A percentile compares a stretch with the other conserved stretches of the same genome.
These are phyloP conservation scores for Scartelaos histophorus DNA, from an alignment of 2,113 vertebrate species.

Conservation along the genomic window DNA sequence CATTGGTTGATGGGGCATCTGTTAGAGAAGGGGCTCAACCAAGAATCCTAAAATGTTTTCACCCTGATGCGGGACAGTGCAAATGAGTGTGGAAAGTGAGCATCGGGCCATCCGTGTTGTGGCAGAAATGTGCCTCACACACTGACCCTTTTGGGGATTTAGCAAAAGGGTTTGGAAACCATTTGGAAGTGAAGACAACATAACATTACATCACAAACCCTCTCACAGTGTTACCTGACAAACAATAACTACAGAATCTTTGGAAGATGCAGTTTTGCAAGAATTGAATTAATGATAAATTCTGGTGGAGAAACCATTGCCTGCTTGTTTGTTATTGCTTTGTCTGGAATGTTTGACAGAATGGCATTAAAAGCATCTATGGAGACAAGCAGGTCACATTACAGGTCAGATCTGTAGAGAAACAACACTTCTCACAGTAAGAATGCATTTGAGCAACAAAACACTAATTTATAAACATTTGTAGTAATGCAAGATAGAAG, in stretches of 20 bases:
- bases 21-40: background rate
- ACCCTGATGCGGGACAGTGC: constrained; percentile 19
- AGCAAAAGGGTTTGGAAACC: constrained; percentile 8
- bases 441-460: background rate
- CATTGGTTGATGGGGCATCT: too few relatives aligned
- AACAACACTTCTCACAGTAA: too few relatives aligned
- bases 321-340: background rate
- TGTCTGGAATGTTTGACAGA: background rate
- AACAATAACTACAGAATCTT: constrained; percentile 16
- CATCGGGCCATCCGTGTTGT: background rate
- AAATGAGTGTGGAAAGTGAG: constrained; percentile 15
- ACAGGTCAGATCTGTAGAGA: too few relatives aligned
- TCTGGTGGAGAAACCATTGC: background rate
- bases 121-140: constrained; percentile 17
- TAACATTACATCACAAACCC: constrained; percentile 33
- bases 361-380: background rate
- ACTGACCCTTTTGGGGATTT: constrained; percentile 40
- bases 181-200: constrained; percentile 10
- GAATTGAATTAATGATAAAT: background rate
- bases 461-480: too few relatives aligned
- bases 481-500: background rate
- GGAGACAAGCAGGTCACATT: too few relatives aligned
- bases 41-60: constrained; percentile 24
- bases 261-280: background rate
- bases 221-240: constrained; percentile 29